A percentile compares a stretch with the other conserved stretches of the same genome.
Evolutionary conservation across 2,113 vertebrate species (phyloP).

Genomic region (Tylochromis polylepis): DNA sequence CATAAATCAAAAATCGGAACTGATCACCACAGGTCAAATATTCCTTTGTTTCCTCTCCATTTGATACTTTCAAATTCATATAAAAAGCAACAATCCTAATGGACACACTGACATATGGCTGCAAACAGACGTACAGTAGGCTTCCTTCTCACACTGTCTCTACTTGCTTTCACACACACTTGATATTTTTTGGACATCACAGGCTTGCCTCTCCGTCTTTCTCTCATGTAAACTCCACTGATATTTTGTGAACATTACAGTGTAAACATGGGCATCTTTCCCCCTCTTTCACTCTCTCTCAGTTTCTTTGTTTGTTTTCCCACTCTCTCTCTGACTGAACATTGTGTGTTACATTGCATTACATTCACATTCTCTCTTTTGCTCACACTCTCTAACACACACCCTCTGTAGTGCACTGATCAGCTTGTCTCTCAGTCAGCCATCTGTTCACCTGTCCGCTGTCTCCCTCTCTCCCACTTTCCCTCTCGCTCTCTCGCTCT

Average conservation of each 20-base stretch:
- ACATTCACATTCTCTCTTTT: neutral
- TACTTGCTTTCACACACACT: neutral
- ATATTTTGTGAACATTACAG: slow-evolving; percentile 21
- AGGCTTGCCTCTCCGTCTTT: neutral
- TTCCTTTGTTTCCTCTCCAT: neutral
- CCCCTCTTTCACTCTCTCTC: neutral
- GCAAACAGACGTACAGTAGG: neutral
- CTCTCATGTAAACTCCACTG: slow-evolving; percentile 20
- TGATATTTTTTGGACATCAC: neutral
- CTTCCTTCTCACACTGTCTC: neutral
- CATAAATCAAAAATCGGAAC: neutral
- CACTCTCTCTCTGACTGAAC: neutral
- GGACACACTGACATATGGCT: neutral
- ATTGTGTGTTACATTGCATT: slow-evolving; percentile 17
- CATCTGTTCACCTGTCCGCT: slow-evolving; percentile 74
- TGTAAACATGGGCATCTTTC: slow-evolving; percentile 29
- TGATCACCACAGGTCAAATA: neutral
- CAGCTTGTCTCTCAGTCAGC: slow-evolving; percentile 64
- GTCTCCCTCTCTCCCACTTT: slow-evolving; percentile 20
- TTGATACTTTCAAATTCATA: neutral
- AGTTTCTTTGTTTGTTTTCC: slow-evolving; percentile 8
- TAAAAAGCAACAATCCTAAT: neutral
- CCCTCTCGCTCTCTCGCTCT: slow-evolving; percentile 15
- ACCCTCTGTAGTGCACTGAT: slow-evolving; percentile 47
- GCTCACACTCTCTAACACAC: neutral